phyloP scores from a whole-genome alignment of 2,888 invertebrate genomes.

The Hoplodrina ambigua region DNA sequence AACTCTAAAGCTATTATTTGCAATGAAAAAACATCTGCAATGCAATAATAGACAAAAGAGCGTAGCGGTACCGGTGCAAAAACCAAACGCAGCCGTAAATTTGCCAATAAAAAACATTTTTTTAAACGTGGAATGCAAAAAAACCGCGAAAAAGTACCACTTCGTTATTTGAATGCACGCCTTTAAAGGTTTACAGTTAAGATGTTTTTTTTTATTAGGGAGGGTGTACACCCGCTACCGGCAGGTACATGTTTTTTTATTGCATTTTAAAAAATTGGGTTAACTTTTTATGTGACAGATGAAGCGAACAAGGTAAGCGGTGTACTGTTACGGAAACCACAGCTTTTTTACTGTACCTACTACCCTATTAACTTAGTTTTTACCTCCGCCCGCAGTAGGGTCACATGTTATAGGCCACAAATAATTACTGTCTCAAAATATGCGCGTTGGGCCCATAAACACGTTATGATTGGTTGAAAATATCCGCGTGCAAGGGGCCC shows the following conservation, averaged over 20 bases:
- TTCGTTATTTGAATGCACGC: conserved; percentile 68
- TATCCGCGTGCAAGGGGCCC: conserved; percentile 63
- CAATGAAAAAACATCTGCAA: conserved; percentile 79
- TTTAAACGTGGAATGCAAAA: conserved; percentile 69
- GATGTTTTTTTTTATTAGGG: conserved; percentile 68
- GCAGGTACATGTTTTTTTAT: conserved; percentile 85
- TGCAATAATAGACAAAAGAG: conserved; percentile 76
- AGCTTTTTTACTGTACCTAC: conserved; percentile 79
- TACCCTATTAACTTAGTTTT: conserved; percentile 86
- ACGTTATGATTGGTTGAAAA: conserved; percentile 43
- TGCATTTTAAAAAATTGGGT: conserved; percentile 83
- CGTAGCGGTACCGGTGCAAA: conserved; percentile 80
- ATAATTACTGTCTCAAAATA: conserved; percentile 45
- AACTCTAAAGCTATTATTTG: conserved; percentile 63
- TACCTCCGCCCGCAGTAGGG: conserved; percentile 74
- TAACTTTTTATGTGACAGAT: conserved; percentile 83
- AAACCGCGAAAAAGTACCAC: conserved; percentile 78
- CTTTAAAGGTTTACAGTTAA: conserved; percentile 80
- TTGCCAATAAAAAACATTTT: conserved; percentile 76
- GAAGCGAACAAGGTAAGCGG: conserved; percentile 86
- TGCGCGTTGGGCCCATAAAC: conserved; percentile 31
- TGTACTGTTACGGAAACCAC: conserved; percentile 88
- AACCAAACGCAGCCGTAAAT: conserved; percentile 77
- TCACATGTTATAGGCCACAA: conserved; percentile 75
- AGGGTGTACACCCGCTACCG: conserved; percentile 82